A percentile compares a stretch with the other conserved stretches of the same genome.
Evolutionary conservation across 1,140 invertebrate species (phyloP).

Genomic region (Neoseiulus cucumeris): DNA sequence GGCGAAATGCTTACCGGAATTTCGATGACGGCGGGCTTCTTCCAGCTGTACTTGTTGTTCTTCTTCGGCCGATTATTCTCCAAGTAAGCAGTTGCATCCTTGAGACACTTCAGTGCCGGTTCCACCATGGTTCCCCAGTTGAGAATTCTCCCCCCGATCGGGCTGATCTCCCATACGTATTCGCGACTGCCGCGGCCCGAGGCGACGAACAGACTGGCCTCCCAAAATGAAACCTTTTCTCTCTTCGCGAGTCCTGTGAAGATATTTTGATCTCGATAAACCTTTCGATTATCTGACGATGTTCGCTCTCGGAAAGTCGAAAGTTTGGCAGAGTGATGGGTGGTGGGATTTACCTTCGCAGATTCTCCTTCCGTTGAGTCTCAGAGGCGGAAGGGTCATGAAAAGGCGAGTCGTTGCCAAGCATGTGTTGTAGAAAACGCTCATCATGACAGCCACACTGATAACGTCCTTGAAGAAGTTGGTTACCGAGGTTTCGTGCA

Average conservation of each 20-base stretch:
- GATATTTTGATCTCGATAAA: too few species aligned
- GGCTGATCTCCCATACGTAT: not conserved
- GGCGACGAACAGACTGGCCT: not conserved
- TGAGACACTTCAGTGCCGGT: not conserved
- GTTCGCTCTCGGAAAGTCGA: too few species aligned
- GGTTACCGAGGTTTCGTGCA: not conserved
- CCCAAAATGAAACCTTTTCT: not conserved
- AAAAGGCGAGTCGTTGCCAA: not conserved
- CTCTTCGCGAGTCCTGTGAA: not conserved
- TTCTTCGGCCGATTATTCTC: too few species aligned
- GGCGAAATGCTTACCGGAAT: too few species aligned
- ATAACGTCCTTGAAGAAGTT: not conserved
- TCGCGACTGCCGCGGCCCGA: not conserved
- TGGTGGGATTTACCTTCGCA: not conserved
- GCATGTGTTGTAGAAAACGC: conserved; percentile 5
- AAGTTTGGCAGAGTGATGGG: too few species aligned
- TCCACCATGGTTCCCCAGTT: conserved; percentile 2
- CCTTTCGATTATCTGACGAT: too few species aligned
- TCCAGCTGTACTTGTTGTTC: too few species aligned
- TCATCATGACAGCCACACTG: not conserved
- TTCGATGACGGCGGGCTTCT: too few species aligned
- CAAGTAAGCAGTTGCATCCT: not conserved
- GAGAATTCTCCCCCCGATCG: not conserved
- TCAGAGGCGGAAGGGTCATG: not conserved
- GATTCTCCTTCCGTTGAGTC: conserved; percentile 1